Evolutionary conservation across 2,797 vertebrate species (phyloP), one percentile per base, ranked within the genome.

Genomic region (Rhincodon typus): DNA sequence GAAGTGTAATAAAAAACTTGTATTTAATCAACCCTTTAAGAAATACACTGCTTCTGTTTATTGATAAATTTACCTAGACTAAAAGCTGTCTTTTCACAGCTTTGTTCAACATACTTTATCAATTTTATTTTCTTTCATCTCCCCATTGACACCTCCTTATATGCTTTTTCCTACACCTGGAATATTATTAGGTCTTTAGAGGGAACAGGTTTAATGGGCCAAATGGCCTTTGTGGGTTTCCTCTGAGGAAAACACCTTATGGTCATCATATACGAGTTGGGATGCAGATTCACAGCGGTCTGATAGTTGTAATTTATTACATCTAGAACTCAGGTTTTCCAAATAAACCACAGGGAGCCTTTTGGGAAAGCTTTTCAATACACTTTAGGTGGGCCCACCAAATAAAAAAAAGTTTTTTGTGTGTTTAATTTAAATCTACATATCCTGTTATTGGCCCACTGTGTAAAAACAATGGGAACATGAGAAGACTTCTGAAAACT

Each of bases 401-500:
- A 93, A 74, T 94, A 53, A 74, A 90, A 94, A 50, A 46, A 74
- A 74, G 46, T 53, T 34, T 94, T 94, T 27, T 94, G 34, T 74
- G 42, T 46, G 38, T 50, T 66, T 74, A 94, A 94, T 53, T 74
- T 27, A 53, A 94, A 94, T 30, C 94, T 94, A 94, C 94, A 72
- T 46, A 94, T 94, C 94, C 94, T 94, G 94, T 94, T 94, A 53
- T 70, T 62, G 94, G 53, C 69, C 90, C 42, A 74, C 42, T 50
- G 27, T 94, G 94, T 30, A 74, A 94, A 94, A 94, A 74, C 94
- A 94, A 74, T 74, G 42, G 46, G 46, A 94, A 94, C 87, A 46
- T 74, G 94, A 46, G 69, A 74, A 53, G 27, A 34, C 94, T 74
- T 69, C 67, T n/a, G 34, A 77, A 77, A n/a, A 30, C 72, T 77